These are phyloP conservation scores for Choristoneura fumiferana DNA, from an alignment of 1,140 invertebrate genomes.

Conservation along the genomic window DNA sequence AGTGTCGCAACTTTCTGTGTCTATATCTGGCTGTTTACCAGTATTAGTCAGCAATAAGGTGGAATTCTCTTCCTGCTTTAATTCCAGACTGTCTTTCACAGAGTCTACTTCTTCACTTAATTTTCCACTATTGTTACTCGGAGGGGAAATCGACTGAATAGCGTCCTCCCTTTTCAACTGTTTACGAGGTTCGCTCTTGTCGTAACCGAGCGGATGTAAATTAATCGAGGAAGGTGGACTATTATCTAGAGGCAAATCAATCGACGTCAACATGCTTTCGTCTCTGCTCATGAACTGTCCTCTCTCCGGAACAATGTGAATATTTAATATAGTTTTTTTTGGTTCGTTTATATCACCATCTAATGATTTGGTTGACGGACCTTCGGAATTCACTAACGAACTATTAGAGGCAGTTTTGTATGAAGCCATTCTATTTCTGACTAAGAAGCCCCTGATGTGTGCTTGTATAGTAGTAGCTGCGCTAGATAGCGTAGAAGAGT, in stretches of 20 bases:
- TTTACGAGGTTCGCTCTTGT: constrained; percentile 62
- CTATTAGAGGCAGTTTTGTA: constrained; percentile 54
- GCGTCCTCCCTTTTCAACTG: constrained; percentile 69
- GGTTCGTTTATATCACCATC: constrained; percentile 44
- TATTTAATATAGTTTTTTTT: constrained; percentile 67
- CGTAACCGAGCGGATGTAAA: constrained; percentile 61
- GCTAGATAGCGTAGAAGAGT: constrained; percentile 67
- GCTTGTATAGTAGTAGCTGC: constrained; percentile 71
- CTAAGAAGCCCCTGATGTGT: constrained; percentile 64
- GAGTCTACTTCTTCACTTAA: constrained; percentile 64
- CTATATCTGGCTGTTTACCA: constrained; percentile 5
- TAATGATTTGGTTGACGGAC: constrained; percentile 38
- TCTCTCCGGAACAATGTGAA: constrained; percentile 65
- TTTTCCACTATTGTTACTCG: constrained; percentile 69
- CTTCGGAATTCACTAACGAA: constrained; percentile 55
- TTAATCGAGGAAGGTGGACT: constrained; percentile 59
- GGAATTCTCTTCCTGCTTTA: constrained; percentile 1
- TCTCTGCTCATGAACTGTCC: constrained; percentile 58
- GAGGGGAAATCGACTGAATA: constrained; percentile 69
- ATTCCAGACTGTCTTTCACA: constrained; percentile 43
- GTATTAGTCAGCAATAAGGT: constrained; percentile 14
- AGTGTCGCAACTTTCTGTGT: constrained; percentile 15
- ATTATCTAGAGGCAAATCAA: constrained; percentile 62
- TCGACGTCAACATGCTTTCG: constrained; percentile 63
- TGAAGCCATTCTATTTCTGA: constrained; percentile 56